These are phyloP conservation scores for Pachyuromys duprasi DNA, from an alignment of 2,797 vertebrate species.

Conservation along the genomic window DNA sequence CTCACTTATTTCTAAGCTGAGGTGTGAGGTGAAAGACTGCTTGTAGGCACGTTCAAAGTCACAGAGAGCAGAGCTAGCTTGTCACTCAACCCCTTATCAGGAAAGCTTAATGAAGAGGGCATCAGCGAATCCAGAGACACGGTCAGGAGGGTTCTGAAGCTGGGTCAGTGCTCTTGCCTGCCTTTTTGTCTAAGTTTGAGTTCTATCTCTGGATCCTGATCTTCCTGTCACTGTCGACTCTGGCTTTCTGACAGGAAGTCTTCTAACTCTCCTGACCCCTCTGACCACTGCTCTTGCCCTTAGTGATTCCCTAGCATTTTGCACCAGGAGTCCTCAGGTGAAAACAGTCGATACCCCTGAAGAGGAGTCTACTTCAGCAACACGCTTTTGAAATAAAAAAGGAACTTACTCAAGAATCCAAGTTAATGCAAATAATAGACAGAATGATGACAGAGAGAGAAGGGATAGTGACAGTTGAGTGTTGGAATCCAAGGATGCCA, in stretches of 20 bases:
- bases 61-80: neutral
- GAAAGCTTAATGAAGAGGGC: neutral
- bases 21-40: neutral
- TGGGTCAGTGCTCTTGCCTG: neutral
- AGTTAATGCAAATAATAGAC: neutral
- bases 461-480: rapidly evolving
- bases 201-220: neutral
- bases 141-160: neutral
- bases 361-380: neutral
- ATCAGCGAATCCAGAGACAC: neutral
- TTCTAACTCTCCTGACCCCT: no score
- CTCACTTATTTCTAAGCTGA: neutral
- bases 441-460: neutral
- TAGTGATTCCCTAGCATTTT: neutral
- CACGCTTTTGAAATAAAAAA: neutral
- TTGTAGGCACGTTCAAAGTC: neutral
- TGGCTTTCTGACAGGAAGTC: neutral
- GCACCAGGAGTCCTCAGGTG: neutral
- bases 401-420: neutral
- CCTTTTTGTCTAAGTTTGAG: neutral
- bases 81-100: neutral
- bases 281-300: neutral
- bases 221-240: neutral
- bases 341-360: neutral
- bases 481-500: neutral